Evolutionary conservation across 2,888 invertebrate species (phyloP), one percentile per base, ranked within the genome.

Genomic region (Lithophane ornitopus): DNA sequence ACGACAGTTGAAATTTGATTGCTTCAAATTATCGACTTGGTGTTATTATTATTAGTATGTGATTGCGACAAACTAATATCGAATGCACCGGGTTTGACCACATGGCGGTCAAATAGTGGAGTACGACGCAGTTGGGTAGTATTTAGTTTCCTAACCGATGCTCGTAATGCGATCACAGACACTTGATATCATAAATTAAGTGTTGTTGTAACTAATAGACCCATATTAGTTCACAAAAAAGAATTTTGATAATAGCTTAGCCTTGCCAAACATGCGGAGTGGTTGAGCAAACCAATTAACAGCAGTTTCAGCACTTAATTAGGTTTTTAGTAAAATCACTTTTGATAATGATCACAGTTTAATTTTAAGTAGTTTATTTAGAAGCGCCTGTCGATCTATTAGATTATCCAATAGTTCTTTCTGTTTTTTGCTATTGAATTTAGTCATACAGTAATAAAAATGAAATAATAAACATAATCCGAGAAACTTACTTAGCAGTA

Each of bases 101-200:
- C 95, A 95, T 85, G 81, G 93, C 85, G 93, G 93, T 93, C 87
- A 89, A 89, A 84, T 85, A 87, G 76, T 78, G 81, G 76, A 58
- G 86, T 89, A 86, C 84, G 83, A 85, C 87, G 85, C 86, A 89
- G 89, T 91, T 89, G 78, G 84, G 79, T 70, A 78, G 90, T 93
- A 90, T 95, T 92, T 89, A 90, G 91, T 95, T 95, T 94, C 95
- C 85, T 90, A 93, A 94, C 93, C 91, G 81, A 90, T 89, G 90
- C 86, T 89, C 76, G 95, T 93, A 94, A 94, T 86, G 88, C 89
- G 95, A 95, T 94, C 93, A 91, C 85, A 89, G 84, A 87, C 85
- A 89, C 87, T 91, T 88, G 92, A 92, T 94, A 93, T 92, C 88
- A 88, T 89, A 91, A 92, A 92, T 91, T 91, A 87, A 86, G 81